A percentile compares a stretch with the other conserved stretches of the same genome.
Conservation (phyloP, 2,888 invertebrate species). For the Agonopterix arenella region DNA sequence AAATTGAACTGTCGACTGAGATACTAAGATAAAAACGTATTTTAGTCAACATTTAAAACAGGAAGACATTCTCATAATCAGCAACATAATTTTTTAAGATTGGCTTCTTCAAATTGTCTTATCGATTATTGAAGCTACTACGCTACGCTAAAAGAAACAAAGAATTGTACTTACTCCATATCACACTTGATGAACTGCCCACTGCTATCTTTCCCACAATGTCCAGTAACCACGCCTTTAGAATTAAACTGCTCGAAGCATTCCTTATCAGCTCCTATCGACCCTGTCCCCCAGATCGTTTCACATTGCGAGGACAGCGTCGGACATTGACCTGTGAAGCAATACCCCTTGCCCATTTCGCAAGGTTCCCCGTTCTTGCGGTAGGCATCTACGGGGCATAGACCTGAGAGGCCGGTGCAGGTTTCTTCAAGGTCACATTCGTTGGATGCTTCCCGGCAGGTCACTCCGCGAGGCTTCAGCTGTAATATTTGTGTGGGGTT, state of each 20-base stretch:
- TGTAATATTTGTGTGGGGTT: conserved; percentile 32
- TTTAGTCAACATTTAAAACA: no score
- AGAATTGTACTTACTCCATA: conserved; percentile 82
- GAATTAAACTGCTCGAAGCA: conserved; percentile 98
- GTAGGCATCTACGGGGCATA: conserved; percentile 93
- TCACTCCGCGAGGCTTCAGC: conserved; percentile 84
- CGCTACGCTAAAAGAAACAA: background rate
- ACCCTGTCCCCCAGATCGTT: conserved; percentile 94
- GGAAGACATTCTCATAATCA: no score
- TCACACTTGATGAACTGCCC: conserved; percentile 92
- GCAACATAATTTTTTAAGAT: no score
- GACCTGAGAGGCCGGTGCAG: conserved; percentile 92
- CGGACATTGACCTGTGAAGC: conserved; percentile 95
- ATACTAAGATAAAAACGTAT: no score
- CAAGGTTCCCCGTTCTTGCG: conserved; percentile 96
- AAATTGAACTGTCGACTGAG: no score
- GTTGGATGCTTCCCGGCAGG: conserved; percentile 91
- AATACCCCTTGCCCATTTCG: conserved; percentile 84
- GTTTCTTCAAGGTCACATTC: conserved; percentile 98
- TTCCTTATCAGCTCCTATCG: conserved; percentile 87
- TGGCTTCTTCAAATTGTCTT: no score
- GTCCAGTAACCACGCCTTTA: conserved; percentile 96
- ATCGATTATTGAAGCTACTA: no score
- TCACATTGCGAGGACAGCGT: conserved; percentile 92
- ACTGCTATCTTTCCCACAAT: conserved; percentile 90